A percentile compares a stretch with the other conserved stretches of the same genome.
phyloP scores from a whole-genome alignment of 2,888 invertebrate genomes.

The Netelia virgata region DNA sequence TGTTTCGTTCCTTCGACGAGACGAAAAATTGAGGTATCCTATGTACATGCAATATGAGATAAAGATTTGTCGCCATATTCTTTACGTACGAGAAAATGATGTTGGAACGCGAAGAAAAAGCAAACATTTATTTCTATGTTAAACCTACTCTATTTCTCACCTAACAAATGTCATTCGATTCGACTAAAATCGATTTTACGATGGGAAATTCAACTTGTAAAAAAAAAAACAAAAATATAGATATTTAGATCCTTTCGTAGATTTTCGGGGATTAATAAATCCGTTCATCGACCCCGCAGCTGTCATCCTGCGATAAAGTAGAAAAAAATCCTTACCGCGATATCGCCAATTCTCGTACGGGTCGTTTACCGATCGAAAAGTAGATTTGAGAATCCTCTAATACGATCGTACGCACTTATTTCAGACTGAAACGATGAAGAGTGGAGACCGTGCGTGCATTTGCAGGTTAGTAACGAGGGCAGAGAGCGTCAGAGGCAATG shows the following conservation, averaged over 20 bases:
- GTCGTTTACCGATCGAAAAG: constrained; percentile 4
- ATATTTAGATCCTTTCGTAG: too few species aligned
- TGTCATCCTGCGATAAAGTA: background rate
- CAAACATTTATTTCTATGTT: too few species aligned
- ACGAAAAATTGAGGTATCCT: too few species aligned
- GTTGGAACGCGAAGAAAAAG: too few species aligned
- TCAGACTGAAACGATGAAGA: constrained; percentile 36
- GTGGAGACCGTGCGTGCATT: background rate
- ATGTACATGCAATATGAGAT: too few species aligned
- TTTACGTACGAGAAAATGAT: too few species aligned
- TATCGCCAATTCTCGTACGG: background rate
- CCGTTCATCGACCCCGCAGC: background rate
- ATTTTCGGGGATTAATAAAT: background rate
- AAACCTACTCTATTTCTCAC: too few species aligned
- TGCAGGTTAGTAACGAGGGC: background rate
- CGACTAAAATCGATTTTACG: too few species aligned
- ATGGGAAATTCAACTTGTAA: too few species aligned
- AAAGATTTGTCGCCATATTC: too few species aligned
- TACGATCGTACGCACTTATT: constrained; percentile 36
- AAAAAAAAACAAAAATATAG: too few species aligned
- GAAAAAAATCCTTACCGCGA: background rate
- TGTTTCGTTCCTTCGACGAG: background rate
- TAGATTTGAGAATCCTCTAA: constrained; percentile 10
- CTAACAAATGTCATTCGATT: too few species aligned
- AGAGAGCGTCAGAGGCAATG: constrained; percentile 19